Conservation (phyloP, 2,888 invertebrate genomes). For the Dryocosmus kuriphilus region DNA sequence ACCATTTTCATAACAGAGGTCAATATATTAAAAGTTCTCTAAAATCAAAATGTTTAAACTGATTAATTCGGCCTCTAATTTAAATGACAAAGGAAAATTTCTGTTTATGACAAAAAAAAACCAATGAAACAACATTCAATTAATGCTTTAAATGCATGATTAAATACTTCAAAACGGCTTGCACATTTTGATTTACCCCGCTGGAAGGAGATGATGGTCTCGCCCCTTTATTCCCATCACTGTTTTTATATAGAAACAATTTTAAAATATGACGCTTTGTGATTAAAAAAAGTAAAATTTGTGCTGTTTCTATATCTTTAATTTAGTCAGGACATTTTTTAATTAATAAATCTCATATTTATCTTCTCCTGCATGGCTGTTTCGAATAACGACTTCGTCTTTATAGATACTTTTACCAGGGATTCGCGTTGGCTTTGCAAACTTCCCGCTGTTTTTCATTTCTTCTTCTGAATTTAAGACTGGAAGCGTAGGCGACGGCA, state of each 20-base stretch:
- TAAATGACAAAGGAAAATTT: background rate
- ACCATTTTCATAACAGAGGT: too few species aligned
- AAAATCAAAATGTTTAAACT: too few species aligned
- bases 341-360: constrained; percentile 61
- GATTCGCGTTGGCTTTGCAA: constrained; percentile 91
- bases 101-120: too few species aligned
- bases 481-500: constrained; percentile 78
- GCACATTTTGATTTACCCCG: too few species aligned
- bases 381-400: constrained; percentile 96
- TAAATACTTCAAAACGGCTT: constrained; percentile 29
- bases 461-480: constrained; percentile 90
- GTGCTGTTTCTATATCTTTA: too few species aligned
- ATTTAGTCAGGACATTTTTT: too few species aligned
- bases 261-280: too few species aligned
- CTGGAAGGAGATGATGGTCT: too few species aligned
- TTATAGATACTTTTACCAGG: constrained; percentile 96
- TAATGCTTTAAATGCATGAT: constrained; percentile 27
- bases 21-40: too few species aligned
- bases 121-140: constrained; percentile 33
- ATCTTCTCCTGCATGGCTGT: constrained; percentile 98
- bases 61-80: too few species aligned
- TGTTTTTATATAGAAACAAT: too few species aligned
- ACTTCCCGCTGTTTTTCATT: constrained; percentile 92
- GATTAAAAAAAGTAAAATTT: background rate
- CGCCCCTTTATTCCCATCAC: too few species aligned